A percentile compares a stretch with the other conserved stretches of the same genome.
phyloP scores from a whole-genome alignment of 2,888 invertebrate genomes.

The Rotaria magnacalcarata region DNA sequence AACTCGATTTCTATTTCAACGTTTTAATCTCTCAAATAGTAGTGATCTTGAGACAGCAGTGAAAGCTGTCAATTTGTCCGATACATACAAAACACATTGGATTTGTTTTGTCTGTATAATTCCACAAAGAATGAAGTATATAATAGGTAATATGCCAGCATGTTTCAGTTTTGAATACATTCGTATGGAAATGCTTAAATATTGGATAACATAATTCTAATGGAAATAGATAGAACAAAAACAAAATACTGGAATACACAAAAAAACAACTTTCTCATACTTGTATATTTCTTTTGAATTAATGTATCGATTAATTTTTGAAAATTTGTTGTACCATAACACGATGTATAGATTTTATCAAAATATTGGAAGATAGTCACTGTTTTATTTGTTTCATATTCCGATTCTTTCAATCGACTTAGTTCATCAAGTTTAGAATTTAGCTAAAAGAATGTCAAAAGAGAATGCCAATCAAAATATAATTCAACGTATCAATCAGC shows the following conservation, averaged over 20 bases:
- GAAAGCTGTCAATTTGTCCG: not conserved
- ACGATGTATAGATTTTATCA: slow-evolving; percentile 6
- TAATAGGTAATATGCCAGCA: slow-evolving; percentile 18
- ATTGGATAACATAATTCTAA: not conserved
- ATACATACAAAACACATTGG: slow-evolving; percentile 2
- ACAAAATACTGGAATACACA: too few relatives aligned
- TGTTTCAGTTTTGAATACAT: not conserved
- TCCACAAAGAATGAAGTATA: slow-evolving; percentile 22
- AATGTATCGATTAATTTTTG: not conserved
- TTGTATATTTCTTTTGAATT: not conserved
- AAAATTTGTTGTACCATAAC: not conserved
- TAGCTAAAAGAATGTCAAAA: not conserved
- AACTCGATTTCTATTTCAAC: too few relatives aligned
- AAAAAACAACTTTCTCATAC: not conserved
- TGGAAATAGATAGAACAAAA: too few relatives aligned
- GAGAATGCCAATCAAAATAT: not conserved
- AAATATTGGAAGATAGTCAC: not conserved
- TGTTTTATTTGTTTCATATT: not conserved
- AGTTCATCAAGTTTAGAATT: slow-evolving; percentile 19
- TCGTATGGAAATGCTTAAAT: not conserved
- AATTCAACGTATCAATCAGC: too few relatives aligned
- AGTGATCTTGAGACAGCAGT: too few relatives aligned
- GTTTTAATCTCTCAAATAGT: too few relatives aligned
- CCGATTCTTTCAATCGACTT: not conserved
- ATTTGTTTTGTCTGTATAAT: not conserved